These are phyloP conservation scores for Cyprinodon brontotheroides DNA, from an alignment of 2,113 vertebrate species.

Conservation along the genomic window DNA sequence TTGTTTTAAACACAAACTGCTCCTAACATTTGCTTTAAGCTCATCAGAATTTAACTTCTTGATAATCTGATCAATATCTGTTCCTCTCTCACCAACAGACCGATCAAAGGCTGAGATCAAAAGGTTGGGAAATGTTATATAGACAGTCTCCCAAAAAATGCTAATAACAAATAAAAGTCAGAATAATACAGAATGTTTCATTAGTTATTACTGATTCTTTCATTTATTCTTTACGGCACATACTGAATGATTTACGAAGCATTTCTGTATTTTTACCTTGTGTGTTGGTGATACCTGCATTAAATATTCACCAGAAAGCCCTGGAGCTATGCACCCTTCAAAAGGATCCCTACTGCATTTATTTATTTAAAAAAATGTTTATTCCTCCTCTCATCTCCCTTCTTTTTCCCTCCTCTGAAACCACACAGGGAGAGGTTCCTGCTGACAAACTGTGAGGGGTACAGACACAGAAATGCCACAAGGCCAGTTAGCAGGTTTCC, in stretches of 20 bases:
- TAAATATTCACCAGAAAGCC: slow-evolving; percentile 70
- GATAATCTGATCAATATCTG: slow-evolving; percentile 29
- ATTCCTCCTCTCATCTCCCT: slow-evolving; percentile 67
- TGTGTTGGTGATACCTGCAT: slow-evolving; percentile 62
- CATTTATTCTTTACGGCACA: slow-evolving; percentile 7
- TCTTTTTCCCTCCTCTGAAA: slow-evolving; percentile 14
- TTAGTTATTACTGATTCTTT: slow-evolving; percentile 25
- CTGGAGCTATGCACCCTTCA: slow-evolving; percentile 68
- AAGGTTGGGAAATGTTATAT: slow-evolving; percentile 11
- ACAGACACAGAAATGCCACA: slow-evolving; percentile 52
- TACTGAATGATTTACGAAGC: slow-evolving; percentile 40
- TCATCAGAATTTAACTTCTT: slow-evolving; percentile 17
- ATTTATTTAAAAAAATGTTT: slow-evolving; percentile 78
- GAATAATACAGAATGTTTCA: slow-evolving; percentile 5
- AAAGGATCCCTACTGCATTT: slow-evolving; percentile 64
- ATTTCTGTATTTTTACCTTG: slow-evolving; percentile 44
- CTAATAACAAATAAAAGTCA: background rate
- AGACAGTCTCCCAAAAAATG: background rate
- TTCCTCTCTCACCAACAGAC: slow-evolving; percentile 22
- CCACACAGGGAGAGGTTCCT: slow-evolving; percentile 56
- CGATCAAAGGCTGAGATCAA: slow-evolving; percentile 12
- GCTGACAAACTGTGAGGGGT: slow-evolving; percentile 52
- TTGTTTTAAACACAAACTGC: slow-evolving; percentile 34
- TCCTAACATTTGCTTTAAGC: slow-evolving; percentile 18
- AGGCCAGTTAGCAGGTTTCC: slow-evolving; percentile 54